Conservation (phyloP, 2,797 vertebrate genomes). For the Amazona finschi region DNA sequence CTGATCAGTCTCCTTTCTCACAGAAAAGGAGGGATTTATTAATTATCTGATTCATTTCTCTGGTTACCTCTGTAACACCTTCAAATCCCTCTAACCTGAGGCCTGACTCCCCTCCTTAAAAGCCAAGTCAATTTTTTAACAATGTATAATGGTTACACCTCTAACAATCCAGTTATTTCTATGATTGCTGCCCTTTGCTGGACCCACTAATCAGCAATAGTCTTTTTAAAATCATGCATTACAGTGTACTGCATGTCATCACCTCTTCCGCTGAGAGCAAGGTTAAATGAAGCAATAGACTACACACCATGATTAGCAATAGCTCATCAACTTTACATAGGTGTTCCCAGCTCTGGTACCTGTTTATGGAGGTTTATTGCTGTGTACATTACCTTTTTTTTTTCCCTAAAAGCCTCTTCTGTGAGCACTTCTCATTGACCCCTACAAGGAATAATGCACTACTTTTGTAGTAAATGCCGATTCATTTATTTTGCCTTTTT, state of each 20-base stretch:
- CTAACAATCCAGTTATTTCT: background rate
- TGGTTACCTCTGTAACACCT: background rate
- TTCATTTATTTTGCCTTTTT: background rate
- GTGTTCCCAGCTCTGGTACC: background rate
- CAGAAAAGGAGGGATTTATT: background rate
- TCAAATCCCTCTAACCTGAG: background rate
- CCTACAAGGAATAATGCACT: background rate
- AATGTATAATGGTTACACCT: background rate
- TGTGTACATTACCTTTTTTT: background rate
- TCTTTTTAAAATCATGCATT: background rate
- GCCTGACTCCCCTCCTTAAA: background rate
- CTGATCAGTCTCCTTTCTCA: background rate
- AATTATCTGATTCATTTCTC: background rate
- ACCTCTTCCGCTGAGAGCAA: background rate
- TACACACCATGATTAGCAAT: background rate
- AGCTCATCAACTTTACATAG: background rate
- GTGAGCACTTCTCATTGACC: background rate
- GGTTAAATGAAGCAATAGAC: background rate
- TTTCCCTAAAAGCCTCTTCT: background rate
- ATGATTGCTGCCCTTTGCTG: background rate
- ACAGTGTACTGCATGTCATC: background rate
- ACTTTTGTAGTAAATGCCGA: background rate
- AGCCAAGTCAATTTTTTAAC: background rate
- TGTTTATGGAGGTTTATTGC: background rate
- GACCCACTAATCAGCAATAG: background rate